Percentiles rank a stretch among this genome's conserved stretches.
These are phyloP conservation scores for Zosterops lateralis DNA, from an alignment of 2,113 vertebrate species.

Conservation along the genomic window DNA sequence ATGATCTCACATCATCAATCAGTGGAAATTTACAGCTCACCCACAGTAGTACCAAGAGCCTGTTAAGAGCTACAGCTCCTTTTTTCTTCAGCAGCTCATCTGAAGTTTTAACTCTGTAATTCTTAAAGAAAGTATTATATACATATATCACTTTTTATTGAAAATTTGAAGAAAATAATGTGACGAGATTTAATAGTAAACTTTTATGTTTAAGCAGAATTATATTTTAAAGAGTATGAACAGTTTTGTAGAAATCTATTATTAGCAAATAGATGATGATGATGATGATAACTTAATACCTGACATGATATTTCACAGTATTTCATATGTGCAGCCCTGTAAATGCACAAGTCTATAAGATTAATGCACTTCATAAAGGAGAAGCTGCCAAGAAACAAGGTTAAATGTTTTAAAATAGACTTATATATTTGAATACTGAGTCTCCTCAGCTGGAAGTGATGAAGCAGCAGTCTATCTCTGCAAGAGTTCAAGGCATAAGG, in stretches of 20 bases:
- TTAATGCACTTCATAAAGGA: not conserved
- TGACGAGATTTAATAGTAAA: not conserved
- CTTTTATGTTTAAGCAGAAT: not conserved
- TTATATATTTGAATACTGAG: not conserved
- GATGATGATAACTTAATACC: not conserved
- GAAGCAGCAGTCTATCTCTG: not conserved
- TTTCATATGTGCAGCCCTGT: not conserved
- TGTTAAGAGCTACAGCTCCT: not conserved
- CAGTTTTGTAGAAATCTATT: not conserved
- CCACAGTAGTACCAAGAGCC: not conserved
- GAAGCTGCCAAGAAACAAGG: not conserved
- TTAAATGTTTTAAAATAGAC: not conserved
- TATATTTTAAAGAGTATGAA: not conserved
- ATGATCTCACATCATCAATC: not conserved
- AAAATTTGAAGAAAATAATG: conserved; percentile 19
- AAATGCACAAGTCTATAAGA: not conserved
- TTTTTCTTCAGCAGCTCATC: not conserved
- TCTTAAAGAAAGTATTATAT: not conserved
- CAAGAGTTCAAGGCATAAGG: not conserved
- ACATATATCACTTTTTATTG: not conserved
- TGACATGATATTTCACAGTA: not conserved
- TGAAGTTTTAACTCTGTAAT: conserved; percentile 1
- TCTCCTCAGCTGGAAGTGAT: not conserved
- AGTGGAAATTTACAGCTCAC: not conserved
- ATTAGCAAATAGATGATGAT: not conserved